Conservation (phyloP, 2,888 invertebrate genomes). For the Gari tellinella region DNA sequence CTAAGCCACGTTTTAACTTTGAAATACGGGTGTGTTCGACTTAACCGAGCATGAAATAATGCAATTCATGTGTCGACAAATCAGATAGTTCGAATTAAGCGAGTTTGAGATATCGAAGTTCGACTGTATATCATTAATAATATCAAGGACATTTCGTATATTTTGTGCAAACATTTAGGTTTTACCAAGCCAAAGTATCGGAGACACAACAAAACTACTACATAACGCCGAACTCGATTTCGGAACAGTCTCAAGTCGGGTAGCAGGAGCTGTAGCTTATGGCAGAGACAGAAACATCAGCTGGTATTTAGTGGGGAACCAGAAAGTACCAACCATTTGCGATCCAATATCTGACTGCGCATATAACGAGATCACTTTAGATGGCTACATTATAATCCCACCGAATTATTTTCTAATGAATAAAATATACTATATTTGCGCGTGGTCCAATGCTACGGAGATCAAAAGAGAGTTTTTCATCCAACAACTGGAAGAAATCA, state of each 20-base stretch:
- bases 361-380: neutral
- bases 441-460: slow-evolving; percentile 12
- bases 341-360: slow-evolving; percentile 5
- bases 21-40: too few relatives aligned
- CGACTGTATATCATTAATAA: too few relatives aligned
- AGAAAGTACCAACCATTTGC: slow-evolving; percentile 18
- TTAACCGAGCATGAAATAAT: too few relatives aligned
- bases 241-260: slow-evolving; percentile 15
- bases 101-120: too few relatives aligned
- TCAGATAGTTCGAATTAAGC: too few relatives aligned
- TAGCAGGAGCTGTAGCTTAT: slow-evolving; percentile 24
- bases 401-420: neutral
- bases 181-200: slow-evolving; percentile 30
- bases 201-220: slow-evolving; percentile 7
- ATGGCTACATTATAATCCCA: slow-evolving; percentile 18
- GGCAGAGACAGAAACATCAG: slow-evolving; percentile 27
- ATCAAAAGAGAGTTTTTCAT: slow-evolving; percentile 11
- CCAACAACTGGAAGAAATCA: slow-evolving; percentile 29
- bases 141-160: too few relatives aligned
- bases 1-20: too few relatives aligned
- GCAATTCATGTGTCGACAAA: too few relatives aligned
- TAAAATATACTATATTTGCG: slow-evolving; percentile 33
- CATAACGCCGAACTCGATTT: slow-evolving; percentile 40
- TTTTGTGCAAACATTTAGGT: slow-evolving; percentile 12
- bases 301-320: slow-evolving; percentile 40